These are phyloP conservation scores for Diabrotica undecimpunctata DNA, from an alignment of 1,140 invertebrate genomes.

Conservation along the genomic window DNA sequence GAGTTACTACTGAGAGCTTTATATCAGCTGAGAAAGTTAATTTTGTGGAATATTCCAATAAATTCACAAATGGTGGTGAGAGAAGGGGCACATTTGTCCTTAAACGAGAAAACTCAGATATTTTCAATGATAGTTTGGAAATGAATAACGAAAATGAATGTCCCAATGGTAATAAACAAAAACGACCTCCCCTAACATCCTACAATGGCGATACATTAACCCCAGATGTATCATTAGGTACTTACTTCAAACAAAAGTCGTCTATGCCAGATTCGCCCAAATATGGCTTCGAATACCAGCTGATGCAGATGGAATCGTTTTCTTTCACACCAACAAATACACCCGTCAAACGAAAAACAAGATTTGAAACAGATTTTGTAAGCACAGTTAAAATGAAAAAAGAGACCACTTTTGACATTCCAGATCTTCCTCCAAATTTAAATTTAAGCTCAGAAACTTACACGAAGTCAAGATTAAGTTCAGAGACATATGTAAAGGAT, in stretches of 20 bases:
- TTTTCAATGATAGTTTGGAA: background rate
- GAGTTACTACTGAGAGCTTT: constrained; percentile 10
- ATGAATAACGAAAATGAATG: background rate
- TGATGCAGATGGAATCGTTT: constrained; percentile 12
- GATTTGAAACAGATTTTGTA: background rate
- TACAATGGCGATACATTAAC: background rate
- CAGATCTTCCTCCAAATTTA: background rate
- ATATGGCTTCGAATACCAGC: constrained; percentile 13
- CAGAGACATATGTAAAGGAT: constrained; percentile 29
- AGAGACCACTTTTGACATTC: constrained; percentile 11
- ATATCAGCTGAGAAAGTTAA: constrained; percentile 15
- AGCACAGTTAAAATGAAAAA: background rate
- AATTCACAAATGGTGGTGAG: background rate
- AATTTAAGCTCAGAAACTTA: constrained; percentile 25
- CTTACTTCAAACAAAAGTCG: constrained; percentile 5
- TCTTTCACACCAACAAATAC: constrained; percentile 17
- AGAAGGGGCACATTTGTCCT: constrained; percentile 27
- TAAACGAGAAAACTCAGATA: constrained; percentile 2
- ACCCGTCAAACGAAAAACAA: background rate
- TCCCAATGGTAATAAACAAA: background rate
- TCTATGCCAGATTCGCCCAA: background rate
- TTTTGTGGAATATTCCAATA: constrained; percentile 15
- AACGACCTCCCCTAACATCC: constrained; percentile 9
- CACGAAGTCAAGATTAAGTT: constrained; percentile 25
- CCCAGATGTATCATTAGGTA: background rate